Evolutionary conservation across 1,140 invertebrate species (phyloP).

Genomic region (Dufourea novaeangliae): DNA sequence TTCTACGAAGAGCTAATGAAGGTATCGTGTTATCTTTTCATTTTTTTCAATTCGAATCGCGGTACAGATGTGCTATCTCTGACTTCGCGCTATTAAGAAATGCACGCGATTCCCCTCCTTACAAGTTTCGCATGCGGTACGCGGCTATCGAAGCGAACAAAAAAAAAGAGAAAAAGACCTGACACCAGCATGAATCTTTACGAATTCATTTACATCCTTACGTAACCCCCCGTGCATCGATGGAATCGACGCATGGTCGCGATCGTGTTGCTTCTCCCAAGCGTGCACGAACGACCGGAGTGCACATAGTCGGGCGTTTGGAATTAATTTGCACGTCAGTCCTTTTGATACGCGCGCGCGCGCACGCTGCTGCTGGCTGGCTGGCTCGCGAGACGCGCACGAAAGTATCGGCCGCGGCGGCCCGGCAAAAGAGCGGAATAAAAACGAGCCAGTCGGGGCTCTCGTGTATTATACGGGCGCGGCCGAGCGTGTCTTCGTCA

Average conservation of each 20-base stretch:
- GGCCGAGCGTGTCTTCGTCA: conserved; percentile 29
- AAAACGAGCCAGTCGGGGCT: conserved; percentile 24
- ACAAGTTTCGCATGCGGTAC: not conserved
- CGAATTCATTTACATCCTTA: conserved; percentile 40
- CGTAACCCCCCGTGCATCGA: conserved; percentile 20
- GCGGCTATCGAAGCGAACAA: not conserved
- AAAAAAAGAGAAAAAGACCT: not conserved
- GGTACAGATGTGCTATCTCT: no score
- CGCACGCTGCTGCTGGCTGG: no score
- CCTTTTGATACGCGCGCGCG: not conserved
- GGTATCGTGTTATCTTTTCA: no score
- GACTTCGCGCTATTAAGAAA: conserved; percentile 12
- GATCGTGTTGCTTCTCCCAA: not conserved
- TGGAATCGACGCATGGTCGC: not conserved
- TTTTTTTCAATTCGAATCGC: no score
- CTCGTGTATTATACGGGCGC: conserved; percentile 14
- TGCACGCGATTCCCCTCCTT: not conserved
- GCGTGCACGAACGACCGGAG: not conserved
- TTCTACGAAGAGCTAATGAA: no score
- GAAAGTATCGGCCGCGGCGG: not conserved
- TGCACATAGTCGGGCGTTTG: not conserved
- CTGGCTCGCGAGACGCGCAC: not conserved
- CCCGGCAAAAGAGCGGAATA: conserved; percentile 5
- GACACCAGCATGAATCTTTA: conserved; percentile 13
- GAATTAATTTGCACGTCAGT: conserved; percentile 23